These are phyloP conservation scores for Echinops telfairi DNA, from an alignment of 2,113 vertebrate species.

Conservation along the genomic window DNA sequence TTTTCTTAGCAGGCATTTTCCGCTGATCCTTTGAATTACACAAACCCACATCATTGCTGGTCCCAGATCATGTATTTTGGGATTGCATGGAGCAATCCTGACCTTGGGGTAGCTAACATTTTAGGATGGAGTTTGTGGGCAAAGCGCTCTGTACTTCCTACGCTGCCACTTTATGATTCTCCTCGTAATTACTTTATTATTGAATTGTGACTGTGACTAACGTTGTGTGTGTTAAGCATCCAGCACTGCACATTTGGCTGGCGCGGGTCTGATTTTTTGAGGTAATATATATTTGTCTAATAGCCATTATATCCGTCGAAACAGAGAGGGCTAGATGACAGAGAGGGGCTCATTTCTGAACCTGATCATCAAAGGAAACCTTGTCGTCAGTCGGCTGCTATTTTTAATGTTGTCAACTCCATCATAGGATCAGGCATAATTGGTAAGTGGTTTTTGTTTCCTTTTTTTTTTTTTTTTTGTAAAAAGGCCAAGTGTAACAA, in stretches of 20 bases:
- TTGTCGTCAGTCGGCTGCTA: conserved; percentile 88
- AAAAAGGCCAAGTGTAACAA: not conserved
- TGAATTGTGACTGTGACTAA: not conserved
- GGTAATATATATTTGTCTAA: conserved; percentile 52
- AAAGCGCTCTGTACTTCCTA: not conserved
- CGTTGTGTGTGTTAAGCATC: not conserved
- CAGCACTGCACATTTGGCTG: not conserved
- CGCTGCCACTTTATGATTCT: not conserved
- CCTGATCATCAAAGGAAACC: conserved; percentile 80
- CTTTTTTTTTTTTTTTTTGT: not conserved
- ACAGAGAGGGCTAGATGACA: conserved; percentile 87
- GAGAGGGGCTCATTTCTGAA: conserved; percentile 85
- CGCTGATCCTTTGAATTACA: not conserved
- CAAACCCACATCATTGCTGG: not conserved
- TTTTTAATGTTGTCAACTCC: conserved; percentile 97
- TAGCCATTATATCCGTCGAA: conserved; percentile 63
- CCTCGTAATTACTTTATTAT: not conserved
- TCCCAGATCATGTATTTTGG: not conserved
- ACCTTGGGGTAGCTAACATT: not conserved
- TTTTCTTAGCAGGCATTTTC: not conserved
- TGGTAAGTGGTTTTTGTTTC: conserved; percentile 86
- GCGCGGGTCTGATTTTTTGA: not conserved
- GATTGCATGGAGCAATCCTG: not conserved
- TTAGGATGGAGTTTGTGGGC: not conserved
- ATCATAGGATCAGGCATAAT: conserved; percentile 96